Evolutionary conservation across 2,797 vertebrate genomes (phyloP).

Genomic region (Phataginus tricuspis): DNA sequence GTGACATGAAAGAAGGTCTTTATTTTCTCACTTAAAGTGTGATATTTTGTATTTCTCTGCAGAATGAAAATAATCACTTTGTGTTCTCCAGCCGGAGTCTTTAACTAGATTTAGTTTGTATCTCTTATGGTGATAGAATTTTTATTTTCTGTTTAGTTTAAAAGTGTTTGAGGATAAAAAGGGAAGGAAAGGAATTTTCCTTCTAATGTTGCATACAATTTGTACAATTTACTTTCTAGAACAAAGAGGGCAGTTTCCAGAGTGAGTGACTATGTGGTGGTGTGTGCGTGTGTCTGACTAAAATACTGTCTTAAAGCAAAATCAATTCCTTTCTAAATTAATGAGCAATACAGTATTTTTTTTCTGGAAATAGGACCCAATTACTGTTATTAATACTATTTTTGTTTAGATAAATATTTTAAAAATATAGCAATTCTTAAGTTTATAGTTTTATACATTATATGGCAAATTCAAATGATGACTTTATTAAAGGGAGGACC

Average conservation of each 20-base stretch:
- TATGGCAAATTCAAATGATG: neutral
- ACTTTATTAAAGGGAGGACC: neutral
- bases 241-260: neutral
- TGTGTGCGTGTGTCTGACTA: neutral
- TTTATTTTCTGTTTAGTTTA: neutral
- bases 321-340: neutral
- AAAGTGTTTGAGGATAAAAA: neutral
- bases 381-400: neutral
- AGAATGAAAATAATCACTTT: neutral
- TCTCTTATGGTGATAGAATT: neutral
- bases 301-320: neutral
- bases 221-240: neutral
- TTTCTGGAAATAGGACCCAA: neutral
- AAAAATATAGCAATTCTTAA: neutral
- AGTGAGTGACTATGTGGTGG: neutral
- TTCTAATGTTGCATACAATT: neutral
- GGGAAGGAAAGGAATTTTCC: neutral
- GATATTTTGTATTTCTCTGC: neutral
- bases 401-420: neutral
- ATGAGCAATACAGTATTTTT: neutral
- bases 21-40: conserved; percentile 28
- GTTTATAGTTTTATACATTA: neutral
- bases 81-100: neutral
- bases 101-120: neutral
- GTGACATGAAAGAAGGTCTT: neutral